These are phyloP conservation scores for Drosophila oshimai DNA, from an alignment of 1,140 invertebrate species.

Conservation along the genomic window DNA sequence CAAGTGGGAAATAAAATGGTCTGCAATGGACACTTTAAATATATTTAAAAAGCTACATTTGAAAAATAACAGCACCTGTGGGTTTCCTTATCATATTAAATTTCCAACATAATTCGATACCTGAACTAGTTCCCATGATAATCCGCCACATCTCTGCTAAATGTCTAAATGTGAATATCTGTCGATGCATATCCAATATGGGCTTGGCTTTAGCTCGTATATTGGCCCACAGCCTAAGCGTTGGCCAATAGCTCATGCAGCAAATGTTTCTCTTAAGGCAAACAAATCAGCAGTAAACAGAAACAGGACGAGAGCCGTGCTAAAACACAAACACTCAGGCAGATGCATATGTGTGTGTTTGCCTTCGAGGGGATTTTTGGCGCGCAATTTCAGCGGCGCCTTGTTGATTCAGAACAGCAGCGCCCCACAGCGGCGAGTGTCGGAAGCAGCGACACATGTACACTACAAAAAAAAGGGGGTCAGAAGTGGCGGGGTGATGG, in stretches of 20 bases:
- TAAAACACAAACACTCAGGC: constrained; percentile 7
- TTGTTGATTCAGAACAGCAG: constrained; percentile 54
- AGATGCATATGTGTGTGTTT: background rate
- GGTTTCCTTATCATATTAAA: too few relatives aligned
- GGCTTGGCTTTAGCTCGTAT: constrained; percentile 15
- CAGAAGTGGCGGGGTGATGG: background rate
- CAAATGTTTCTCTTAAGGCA: constrained; percentile 42
- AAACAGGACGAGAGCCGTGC: background rate
- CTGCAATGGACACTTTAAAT: too few relatives aligned
- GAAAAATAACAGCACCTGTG: too few relatives aligned
- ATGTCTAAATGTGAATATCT: constrained; percentile 1
- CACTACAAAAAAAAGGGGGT: constrained; percentile 7
- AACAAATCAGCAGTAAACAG: constrained; percentile 25
- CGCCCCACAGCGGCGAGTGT: constrained; percentile 50
- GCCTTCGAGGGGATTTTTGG: constrained; percentile 32
- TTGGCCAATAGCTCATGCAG: constrained; percentile 33
- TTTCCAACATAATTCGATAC: background rate
- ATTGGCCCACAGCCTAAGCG: constrained; percentile 18
- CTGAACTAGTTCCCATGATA: constrained; percentile 14
- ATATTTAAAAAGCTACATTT: too few relatives aligned
- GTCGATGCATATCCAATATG: constrained; percentile 27
- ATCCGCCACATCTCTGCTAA: constrained; percentile 1
- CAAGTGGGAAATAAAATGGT: too few relatives aligned
- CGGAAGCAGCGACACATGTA: constrained; percentile 35
- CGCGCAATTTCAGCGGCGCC: constrained; percentile 28